phyloP scores from a whole-genome alignment of 2,888 invertebrate genomes.

The Eupithecia tripunctaria region DNA sequence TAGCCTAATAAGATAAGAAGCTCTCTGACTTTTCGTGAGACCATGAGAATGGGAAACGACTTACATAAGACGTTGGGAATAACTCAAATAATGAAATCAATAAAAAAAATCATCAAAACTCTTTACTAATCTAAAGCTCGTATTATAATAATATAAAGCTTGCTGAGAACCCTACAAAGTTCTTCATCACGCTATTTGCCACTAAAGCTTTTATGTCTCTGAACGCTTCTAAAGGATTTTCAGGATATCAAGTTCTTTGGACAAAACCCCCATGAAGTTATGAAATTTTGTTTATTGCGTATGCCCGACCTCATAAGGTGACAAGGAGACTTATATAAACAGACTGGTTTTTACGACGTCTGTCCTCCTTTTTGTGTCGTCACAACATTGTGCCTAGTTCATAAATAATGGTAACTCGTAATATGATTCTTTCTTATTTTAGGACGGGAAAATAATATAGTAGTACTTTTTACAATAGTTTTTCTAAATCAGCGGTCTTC shows the following conservation, averaged over 20 bases:
- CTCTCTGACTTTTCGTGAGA: no score
- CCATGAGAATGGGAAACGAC: no score
- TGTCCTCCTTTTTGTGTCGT: constrained; percentile 23
- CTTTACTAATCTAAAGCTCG: no score
- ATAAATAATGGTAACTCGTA: constrained; percentile 23
- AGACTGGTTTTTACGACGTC: constrained; percentile 61
- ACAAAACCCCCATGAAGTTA: constrained; percentile 15
- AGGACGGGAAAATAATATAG: neutral
- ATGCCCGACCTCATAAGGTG: constrained; percentile 12
- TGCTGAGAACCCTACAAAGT: neutral
- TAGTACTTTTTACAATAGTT: neutral
- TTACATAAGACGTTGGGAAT: no score
- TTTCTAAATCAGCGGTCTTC: neutral
- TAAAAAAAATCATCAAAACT: no score
- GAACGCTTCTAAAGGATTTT: constrained; percentile 9
- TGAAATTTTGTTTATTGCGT: constrained; percentile 13
- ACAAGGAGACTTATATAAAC: constrained; percentile 56
- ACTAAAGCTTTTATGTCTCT: neutral
- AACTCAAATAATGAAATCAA: no score
- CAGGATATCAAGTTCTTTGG: neutral
- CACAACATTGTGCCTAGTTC: constrained; percentile 21
- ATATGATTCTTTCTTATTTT: constrained; percentile 5
- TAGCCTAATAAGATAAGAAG: no score
- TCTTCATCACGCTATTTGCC: neutral
- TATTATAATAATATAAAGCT: no score